Evolutionary conservation across 2,888 invertebrate species (phyloP), one percentile per base, ranked within the genome.

Genomic region (Matsumyia berberina): DNA sequence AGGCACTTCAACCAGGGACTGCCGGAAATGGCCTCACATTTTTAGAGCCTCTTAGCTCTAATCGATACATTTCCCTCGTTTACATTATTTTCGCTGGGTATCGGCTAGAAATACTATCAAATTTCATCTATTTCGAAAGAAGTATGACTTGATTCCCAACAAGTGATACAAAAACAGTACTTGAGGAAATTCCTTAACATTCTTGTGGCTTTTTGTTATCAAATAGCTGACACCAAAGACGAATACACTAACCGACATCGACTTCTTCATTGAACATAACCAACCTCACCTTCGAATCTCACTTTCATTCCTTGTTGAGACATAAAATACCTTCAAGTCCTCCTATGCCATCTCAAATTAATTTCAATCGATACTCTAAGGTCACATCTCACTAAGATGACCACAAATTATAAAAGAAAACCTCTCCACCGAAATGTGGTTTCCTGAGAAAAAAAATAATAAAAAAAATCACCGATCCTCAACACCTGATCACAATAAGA

Each of bases 401-500:
- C 39, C 42, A 67, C 49, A 51, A 51, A 9, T 1, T 6, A 29
- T 11, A 35, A 33, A 11, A 37, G 42, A 55, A 29, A 57, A 44
- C 57, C 44, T 57, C 33, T 53, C 44, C 46, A 70, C 42, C 19
- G 46, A 60, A 67, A 33, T 80, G 67, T 37, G 80, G 80, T 80
- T 74, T 60, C 46, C 37, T 66, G 6, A 51, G 9, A 31, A 44
- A 46, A 37, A n/a, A 24, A 24, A 24, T 17, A 37, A 46, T 49
- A 37, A n/a, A 24, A 24, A 24, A 29, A 37, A 46, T 49, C 35
- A 17, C 8, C 15, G 39, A 55, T 12, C 33, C 49, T 24, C 24
- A 24, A 24, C 24, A 24, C 19, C 9, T 49, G 57, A 70, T 49
- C 39, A 60, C 60, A 51, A 42, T 19, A 53, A 29, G 46, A 53